These are phyloP conservation scores for Oreortyx pictus DNA, from an alignment of 2,797 vertebrate genomes.

Conservation along the genomic window DNA sequence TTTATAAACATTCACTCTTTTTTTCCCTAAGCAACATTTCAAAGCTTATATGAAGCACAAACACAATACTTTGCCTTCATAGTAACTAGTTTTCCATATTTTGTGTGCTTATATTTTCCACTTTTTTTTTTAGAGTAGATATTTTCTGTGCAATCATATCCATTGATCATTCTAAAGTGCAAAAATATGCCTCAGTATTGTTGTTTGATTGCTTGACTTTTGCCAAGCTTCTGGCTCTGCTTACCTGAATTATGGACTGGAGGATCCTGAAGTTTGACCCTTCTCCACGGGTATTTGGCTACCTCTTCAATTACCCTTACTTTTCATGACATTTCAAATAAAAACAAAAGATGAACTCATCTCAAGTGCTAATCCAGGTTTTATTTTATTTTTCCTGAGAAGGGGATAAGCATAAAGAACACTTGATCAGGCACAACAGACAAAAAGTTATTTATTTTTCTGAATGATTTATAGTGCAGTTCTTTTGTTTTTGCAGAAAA, in stretches of 20 bases:
- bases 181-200: neutral
- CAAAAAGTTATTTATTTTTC: conserved; percentile 47
- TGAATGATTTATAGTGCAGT: conserved; percentile 31
- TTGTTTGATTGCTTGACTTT: conserved; percentile 24
- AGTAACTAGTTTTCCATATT: conserved; percentile 15
- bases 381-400: conserved; percentile 31
- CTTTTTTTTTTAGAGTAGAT: neutral
- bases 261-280: neutral
- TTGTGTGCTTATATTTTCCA: neutral
- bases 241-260: conserved; percentile 2
- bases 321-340: conserved; percentile 23
- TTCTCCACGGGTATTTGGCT: neutral
- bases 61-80: neutral
- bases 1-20: neutral
- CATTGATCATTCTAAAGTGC: neutral
- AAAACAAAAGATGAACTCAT: neutral
- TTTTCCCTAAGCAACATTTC: neutral
- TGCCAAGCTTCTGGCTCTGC: neutral
- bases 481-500: conserved; percentile 37
- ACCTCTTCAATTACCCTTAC: conserved; percentile 8
- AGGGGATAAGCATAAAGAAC: conserved; percentile 23
- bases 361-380: neutral
- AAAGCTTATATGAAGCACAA: neutral
- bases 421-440: conserved; percentile 41
- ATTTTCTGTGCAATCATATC: neutral